Evolutionary conservation across 2,888 invertebrate species (phyloP).

Genomic region (Argyra leucocephala): DNA sequence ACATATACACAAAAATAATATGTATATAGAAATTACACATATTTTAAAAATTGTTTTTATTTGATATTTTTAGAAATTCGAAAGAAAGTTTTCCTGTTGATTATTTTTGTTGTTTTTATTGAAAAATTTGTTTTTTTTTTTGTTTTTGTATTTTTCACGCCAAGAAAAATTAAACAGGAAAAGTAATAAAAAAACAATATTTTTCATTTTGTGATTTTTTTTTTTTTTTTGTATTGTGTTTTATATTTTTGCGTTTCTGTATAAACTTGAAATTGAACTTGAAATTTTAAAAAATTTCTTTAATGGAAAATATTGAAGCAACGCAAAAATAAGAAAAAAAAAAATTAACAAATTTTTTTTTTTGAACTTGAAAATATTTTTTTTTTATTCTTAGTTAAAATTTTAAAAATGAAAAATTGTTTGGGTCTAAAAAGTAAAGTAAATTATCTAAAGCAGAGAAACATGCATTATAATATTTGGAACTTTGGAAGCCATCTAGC

Average conservation of each 20-base stretch:
- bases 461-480: too few relatives aligned
- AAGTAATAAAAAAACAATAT: background rate
- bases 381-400: too few relatives aligned
- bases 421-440: too few relatives aligned
- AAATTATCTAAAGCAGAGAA: too few relatives aligned
- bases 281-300: slow-evolving; percentile 1
- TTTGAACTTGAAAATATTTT: slow-evolving; percentile 5
- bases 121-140: too few relatives aligned
- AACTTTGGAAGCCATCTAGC: too few relatives aligned
- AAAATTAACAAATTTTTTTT: too few relatives aligned
- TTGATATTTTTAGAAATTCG: background rate
- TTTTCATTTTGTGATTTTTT: background rate
- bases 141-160: background rate
- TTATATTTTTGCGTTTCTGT: background rate
- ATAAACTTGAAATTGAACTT: slow-evolving; percentile 4
- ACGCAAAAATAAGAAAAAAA: background rate
- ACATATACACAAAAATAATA: too few relatives aligned
- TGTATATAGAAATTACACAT: too few relatives aligned
- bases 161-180: background rate
- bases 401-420: too few relatives aligned
- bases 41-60: too few relatives aligned
- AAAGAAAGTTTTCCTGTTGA: slow-evolving; percentile 6
- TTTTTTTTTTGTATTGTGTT: background rate
- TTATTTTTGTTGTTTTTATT: too few relatives aligned
- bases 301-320: background rate